These are phyloP conservation scores for Bombyx mandarina DNA, from an alignment of 1,140 invertebrate genomes.

Conservation along the genomic window DNA sequence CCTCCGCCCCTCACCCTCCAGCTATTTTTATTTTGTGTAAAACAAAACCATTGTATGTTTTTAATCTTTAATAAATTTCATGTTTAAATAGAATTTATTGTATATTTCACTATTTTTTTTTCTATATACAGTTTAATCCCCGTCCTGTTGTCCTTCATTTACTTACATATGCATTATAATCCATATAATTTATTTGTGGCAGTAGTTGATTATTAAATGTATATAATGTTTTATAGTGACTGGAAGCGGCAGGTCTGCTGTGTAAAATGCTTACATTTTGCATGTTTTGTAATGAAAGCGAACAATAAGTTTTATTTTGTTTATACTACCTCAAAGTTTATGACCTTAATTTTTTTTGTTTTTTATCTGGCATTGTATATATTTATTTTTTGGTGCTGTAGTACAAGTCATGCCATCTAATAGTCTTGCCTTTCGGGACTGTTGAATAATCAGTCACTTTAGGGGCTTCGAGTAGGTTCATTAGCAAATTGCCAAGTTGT, in stretches of 20 bases:
- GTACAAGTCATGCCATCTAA: slow-evolving; percentile 30
- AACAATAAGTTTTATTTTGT: slow-evolving; percentile 62
- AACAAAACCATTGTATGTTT: slow-evolving; percentile 68
- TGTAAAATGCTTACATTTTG: slow-evolving; percentile 56
- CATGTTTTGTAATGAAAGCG: slow-evolving; percentile 60
- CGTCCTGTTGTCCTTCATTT: slow-evolving; percentile 55
- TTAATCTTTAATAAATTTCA: slow-evolving; percentile 72
- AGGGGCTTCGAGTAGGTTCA: not conserved
- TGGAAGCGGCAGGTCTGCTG: slow-evolving; percentile 43
- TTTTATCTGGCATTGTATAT: slow-evolving; percentile 31
- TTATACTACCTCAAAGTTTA: slow-evolving; percentile 38
- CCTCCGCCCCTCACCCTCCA: slow-evolving; percentile 39
- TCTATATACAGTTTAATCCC: slow-evolving; percentile 49
- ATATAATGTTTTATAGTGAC: slow-evolving; percentile 55
- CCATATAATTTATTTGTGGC: slow-evolving; percentile 62
- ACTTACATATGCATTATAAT: slow-evolving; percentile 54
- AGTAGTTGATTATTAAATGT: slow-evolving; percentile 46
- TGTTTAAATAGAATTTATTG: slow-evolving; percentile 69
- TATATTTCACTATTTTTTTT: slow-evolving; percentile 60
- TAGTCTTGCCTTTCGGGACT: slow-evolving; percentile 20
- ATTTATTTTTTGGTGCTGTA: slow-evolving; percentile 33
- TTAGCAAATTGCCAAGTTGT: no score
- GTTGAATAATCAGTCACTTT: slow-evolving; percentile 17
- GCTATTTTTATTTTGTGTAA: slow-evolving; percentile 71
- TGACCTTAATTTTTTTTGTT: slow-evolving; percentile 28